Percentiles rank a stretch among this genome's conserved stretches.
phyloP scores from a whole-genome alignment of 2,888 invertebrate genomes.

The Belgica antarctica region DNA sequence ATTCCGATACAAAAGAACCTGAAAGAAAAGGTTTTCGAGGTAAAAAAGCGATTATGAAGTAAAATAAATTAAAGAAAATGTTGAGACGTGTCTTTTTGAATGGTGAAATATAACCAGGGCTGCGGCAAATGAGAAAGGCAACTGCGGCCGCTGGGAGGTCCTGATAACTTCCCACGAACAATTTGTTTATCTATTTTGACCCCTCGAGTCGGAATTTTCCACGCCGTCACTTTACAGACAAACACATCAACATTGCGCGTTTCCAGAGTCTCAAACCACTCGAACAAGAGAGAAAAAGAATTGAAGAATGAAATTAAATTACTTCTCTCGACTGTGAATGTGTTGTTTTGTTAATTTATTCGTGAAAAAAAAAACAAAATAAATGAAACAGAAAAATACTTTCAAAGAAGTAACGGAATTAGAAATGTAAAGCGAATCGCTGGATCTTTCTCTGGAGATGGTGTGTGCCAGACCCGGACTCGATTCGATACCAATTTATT shows the following conservation, averaged over 20 bases:
- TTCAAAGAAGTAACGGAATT: constrained; percentile 42
- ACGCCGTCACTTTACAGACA: constrained; percentile 12
- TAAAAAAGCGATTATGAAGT: background rate
- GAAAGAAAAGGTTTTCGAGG: background rate
- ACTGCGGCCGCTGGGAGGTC: constrained; percentile 21
- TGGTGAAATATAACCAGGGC: constrained; percentile 6
- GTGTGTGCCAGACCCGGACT: background rate
- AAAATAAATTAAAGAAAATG: constrained; percentile 1
- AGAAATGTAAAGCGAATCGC: constrained; percentile 30
- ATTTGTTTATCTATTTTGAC: background rate
- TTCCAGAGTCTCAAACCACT: constrained; percentile 17
- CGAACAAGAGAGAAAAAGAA: constrained; percentile 21
- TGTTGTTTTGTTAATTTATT: constrained; percentile 37
- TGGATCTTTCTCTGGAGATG: constrained; percentile 9
- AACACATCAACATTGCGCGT: background rate
- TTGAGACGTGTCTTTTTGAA: constrained; percentile 27
- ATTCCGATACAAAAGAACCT: background rate
- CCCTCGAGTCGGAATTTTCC: constrained; percentile 12
- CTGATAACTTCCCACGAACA: too few species aligned
- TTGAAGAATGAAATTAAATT: constrained; percentile 24
- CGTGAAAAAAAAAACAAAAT: constrained; percentile 37
- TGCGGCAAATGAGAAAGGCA: background rate
- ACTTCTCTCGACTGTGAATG: constrained; percentile 26
- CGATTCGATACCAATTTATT: background rate
- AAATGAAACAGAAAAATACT: constrained; percentile 40